These are phyloP conservation scores for Orientallactaga bullata DNA, from an alignment of 2,113 vertebrate genomes.

Conservation along the genomic window DNA sequence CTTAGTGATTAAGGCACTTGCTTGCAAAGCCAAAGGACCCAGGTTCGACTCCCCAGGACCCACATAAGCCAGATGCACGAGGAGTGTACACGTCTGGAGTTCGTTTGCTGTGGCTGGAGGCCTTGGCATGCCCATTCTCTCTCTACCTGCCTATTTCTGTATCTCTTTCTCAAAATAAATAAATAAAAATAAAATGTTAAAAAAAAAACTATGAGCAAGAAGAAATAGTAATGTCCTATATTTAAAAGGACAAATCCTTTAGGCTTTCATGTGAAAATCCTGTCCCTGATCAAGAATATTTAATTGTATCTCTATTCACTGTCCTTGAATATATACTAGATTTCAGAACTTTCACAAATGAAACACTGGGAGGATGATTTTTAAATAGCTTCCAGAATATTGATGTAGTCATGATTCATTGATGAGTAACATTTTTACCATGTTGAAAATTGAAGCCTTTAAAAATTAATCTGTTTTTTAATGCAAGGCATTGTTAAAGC, in stretches of 20 bases:
- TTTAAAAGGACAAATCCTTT: background rate
- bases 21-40: too few species aligned
- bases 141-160: too few species aligned
- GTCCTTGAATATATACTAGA: background rate
- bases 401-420: background rate
- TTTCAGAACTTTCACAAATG: slow-evolving; percentile 23
- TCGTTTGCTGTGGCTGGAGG: too few species aligned
- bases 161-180: too few species aligned
- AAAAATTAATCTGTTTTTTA: slow-evolving; percentile 42
- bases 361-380: slow-evolving; percentile 31
- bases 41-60: too few species aligned
- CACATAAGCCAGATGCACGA: too few species aligned
- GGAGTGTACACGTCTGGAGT: too few species aligned
- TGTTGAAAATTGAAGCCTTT: slow-evolving; percentile 34
- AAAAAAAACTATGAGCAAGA: too few species aligned
- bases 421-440: background rate
- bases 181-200: too few species aligned
- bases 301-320: slow-evolving; percentile 2
- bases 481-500: too few species aligned
- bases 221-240: background rate
- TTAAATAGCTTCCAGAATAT: background rate
- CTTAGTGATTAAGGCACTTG: too few species aligned
- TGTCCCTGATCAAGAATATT: background rate
- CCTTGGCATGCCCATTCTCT: too few species aligned
- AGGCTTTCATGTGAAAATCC: background rate